Conservation (phyloP, 2,797 vertebrate genomes). For the Menidia menidia region DNA sequence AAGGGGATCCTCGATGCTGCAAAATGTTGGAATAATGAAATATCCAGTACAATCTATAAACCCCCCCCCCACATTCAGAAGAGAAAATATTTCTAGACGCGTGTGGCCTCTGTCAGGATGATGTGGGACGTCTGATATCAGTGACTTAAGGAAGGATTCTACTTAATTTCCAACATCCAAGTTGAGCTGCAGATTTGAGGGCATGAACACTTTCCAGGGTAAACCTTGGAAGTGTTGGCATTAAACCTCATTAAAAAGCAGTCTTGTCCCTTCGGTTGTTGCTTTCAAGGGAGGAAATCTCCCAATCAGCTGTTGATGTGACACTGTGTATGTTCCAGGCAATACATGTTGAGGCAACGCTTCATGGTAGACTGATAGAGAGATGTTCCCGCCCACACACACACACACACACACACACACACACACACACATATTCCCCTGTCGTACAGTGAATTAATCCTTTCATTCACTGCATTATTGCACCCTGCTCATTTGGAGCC, state of each 20-base stretch:
- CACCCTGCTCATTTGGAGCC: slow-evolving; percentile 28
- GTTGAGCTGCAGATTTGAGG: too few species aligned
- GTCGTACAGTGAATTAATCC: slow-evolving; percentile 39
- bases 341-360: slow-evolving; percentile 18
- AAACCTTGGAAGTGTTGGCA: too few species aligned
- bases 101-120: too few species aligned
- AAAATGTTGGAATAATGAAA: not conserved
- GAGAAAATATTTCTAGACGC: too few species aligned
- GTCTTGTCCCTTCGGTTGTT: slow-evolving; percentile 22
- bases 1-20: not conserved
- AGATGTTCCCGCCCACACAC: not conserved
- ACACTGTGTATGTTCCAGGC: slow-evolving; percentile 15
- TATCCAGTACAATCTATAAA: too few species aligned
- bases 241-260: slow-evolving; percentile 34
- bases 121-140: too few species aligned
- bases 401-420: not conserved
- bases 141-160: too few species aligned
- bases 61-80: too few species aligned
- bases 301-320: not conserved
- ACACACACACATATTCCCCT: not conserved
- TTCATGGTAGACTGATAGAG: slow-evolving; percentile 12
- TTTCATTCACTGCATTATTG: not conserved
- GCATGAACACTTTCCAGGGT: too few species aligned
- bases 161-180: too few species aligned
- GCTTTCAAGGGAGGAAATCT: slow-evolving; percentile 39